These are phyloP conservation scores for Trileptium ribeirensis DNA, from an alignment of 2,888 invertebrate species.

Conservation along the genomic window DNA sequence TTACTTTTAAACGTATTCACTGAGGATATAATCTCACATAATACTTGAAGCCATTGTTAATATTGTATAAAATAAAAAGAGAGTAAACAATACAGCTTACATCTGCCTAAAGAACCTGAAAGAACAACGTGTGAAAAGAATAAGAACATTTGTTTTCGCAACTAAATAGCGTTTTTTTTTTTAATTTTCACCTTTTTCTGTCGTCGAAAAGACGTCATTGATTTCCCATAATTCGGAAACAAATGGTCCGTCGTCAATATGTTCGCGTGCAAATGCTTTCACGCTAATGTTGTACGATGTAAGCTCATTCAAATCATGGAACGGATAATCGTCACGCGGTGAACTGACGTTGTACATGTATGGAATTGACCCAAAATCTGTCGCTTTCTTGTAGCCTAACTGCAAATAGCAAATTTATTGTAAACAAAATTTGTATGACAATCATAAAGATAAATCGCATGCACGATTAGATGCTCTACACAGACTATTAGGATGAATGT, in stretches of 20 bases:
- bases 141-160: no score
- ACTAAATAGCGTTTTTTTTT: no score
- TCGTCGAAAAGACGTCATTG: background rate
- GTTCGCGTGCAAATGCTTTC: background rate
- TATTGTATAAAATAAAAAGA: no score
- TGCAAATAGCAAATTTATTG: background rate
- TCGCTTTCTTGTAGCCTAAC: background rate
- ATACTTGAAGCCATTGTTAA: no score
- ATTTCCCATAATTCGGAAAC: background rate
- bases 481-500: no score
- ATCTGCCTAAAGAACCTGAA: no score
- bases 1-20: no score
- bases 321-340: background rate
- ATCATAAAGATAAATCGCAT: background rate
- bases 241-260: background rate
- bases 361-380: background rate
- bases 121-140: no score
- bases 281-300: conserved; percentile 6
- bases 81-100: no score
- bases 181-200: background rate
- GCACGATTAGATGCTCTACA: no score
- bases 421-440: background rate
- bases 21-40: no score
- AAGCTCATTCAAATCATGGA: background rate
- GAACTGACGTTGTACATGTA: background rate